Base-by-base conservation (phyloP, 2,113 vertebrate species). In the Sigmodon hispidus region DNA sequence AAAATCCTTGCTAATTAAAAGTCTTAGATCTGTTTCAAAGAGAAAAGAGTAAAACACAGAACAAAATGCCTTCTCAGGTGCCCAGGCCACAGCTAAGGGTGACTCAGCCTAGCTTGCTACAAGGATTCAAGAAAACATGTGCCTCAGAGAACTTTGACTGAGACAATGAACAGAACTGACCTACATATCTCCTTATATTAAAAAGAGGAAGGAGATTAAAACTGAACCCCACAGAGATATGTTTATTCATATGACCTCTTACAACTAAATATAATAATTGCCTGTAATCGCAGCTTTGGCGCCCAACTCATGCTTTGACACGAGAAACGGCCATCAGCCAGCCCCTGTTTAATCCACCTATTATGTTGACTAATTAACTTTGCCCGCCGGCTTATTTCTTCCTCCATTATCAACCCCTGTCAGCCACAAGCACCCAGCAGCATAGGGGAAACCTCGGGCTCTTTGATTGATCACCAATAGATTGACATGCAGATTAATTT, bases 401-500 rank as follows among this genome's bases (percentile, higher is more conserved):
- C 98, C 98, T 98, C 98, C 98, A 99, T 99, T 99, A 99, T 99
- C 99, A 99, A 98, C 96, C 98, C 97, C 98, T 99, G 98, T 99
- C 98, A 99, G 99, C 98, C 98, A 97, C 98, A 97, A 98, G 98
- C 98, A 98, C 98, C 98, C 93, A 67, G 98, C 98, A 97, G 98
- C 98, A 98, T 96, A 98, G 98, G 98, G 95, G 98, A 97, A 96
- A 98, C 98, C 98, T 98, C 96, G 21, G 98, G 98, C 97, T 97
- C 98, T 98, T 98, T 99, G 99, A 99, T 99, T 99, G 99, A 99
- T 99, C 98, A 99, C 98, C 98, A 93, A 99, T 99, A 99, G 99
- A 99, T 99, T 99, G 99, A 99, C 99, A 99, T 99, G 98, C 98
- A 99, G 99, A 99, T 99, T 99, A 98, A 99, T 99, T 99, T 99